Evolutionary conservation across 2,113 vertebrate species (phyloP).

Genomic region (Paratilapia polleni): DNA sequence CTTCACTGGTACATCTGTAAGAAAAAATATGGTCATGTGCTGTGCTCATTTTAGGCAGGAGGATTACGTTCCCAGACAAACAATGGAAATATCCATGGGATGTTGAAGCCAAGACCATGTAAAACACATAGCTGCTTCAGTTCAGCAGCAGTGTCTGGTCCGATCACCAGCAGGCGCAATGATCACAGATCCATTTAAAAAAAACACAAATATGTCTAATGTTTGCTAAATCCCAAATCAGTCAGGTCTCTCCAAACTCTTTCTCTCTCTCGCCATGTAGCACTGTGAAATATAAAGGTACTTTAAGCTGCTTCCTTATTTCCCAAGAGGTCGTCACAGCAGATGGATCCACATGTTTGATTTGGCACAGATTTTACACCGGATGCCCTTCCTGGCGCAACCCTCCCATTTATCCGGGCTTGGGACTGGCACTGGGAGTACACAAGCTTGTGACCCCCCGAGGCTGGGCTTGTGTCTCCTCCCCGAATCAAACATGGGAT

Average conservation of each 20-base stretch:
- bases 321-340: not conserved
- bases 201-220: not conserved
- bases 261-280: not conserved
- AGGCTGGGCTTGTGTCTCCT: not conserved
- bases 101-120: not conserved
- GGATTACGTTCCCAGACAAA: not conserved
- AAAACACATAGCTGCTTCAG: not conserved
- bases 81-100: not conserved
- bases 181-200: not conserved
- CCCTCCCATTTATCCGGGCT: not conserved
- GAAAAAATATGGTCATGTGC: no score
- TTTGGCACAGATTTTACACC: not conserved
- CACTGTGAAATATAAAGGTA: not conserved
- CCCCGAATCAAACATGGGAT: not conserved
- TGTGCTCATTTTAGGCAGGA: not conserved
- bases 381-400: not conserved
- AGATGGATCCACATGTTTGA: slow-evolving; percentile 1
- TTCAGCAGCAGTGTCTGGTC: not conserved
- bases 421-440: not conserved
- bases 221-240: not conserved
- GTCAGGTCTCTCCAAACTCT: not conserved
- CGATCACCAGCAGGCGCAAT: not conserved
- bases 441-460: not conserved
- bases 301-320: not conserved
- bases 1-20: not conserved